Conservation (phyloP, 2,797 vertebrate genomes). For the Poeciliopsis paucimaculata region DNA sequence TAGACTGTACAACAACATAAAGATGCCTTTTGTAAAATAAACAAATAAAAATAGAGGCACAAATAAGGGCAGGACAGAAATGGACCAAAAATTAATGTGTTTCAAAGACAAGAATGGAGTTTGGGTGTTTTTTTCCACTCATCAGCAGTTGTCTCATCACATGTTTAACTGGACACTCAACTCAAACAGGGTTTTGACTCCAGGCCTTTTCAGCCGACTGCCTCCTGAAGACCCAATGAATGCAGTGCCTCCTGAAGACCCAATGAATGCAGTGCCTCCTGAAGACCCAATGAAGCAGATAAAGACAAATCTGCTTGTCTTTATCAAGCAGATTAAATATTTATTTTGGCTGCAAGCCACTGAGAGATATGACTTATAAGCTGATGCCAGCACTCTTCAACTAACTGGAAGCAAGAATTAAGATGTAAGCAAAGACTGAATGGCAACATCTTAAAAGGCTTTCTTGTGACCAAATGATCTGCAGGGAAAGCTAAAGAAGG, state of each 20-base stretch:
- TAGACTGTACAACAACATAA: neutral
- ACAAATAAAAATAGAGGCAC: neutral
- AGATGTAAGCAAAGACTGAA: constrained; percentile 2
- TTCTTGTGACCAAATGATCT: constrained; percentile 3
- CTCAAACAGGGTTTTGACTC: neutral
- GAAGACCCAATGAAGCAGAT: constrained; percentile 16
- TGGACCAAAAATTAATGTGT: neutral
- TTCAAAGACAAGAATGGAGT: neutral
- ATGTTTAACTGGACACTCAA: neutral
- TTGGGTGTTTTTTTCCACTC: neutral
- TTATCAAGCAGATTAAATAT: constrained; percentile 29
- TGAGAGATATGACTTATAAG: constrained; percentile 19
- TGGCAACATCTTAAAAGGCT: constrained; percentile 1
- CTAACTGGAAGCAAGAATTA: constrained; percentile 8
- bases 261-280: neutral
- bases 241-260: constrained; percentile 18
- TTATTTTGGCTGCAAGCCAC: constrained; percentile 21
- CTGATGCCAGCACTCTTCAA: constrained; percentile 15
- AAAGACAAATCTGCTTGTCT: no score
- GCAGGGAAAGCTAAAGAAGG: constrained; percentile 17
- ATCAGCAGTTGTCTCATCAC: neutral
- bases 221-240: constrained; percentile 19
- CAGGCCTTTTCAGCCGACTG: constrained; percentile 1
- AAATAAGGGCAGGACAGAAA: neutral
- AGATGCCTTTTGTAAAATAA: no score